Percentiles rank a stretch among this genome's conserved stretches.
Conservation (phyloP, 2,888 invertebrate species). For the Lathronympha strigana region DNA sequence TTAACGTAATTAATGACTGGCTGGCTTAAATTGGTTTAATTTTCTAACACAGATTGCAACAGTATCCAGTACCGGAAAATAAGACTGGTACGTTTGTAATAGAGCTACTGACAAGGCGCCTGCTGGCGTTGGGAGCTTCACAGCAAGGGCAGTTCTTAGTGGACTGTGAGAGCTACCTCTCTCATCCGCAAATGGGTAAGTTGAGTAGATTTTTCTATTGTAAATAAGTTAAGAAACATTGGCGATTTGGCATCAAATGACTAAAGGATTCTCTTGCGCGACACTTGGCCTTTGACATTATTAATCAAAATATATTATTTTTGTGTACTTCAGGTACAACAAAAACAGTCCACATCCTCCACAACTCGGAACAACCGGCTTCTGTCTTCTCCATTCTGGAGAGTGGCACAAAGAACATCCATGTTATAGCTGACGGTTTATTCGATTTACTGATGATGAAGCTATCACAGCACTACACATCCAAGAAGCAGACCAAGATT, state of each 20-base stretch:
- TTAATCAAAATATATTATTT: not conserved
- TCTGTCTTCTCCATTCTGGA: conserved; percentile 97
- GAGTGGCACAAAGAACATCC: conserved; percentile 92
- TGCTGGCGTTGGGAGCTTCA: conserved; percentile 92
- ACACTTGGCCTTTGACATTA: not conserved
- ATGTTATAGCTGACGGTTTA: conserved; percentile 94
- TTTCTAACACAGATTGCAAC: conserved; percentile 86
- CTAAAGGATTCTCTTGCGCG: no score
- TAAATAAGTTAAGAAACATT: no score
- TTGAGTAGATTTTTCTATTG: no score
- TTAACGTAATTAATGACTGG: not conserved
- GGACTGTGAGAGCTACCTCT: conserved; percentile 97
- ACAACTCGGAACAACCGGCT: conserved; percentile 97
- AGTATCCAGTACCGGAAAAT: conserved; percentile 94
- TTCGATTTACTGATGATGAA: conserved; percentile 96
- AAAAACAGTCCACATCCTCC: conserved; percentile 95
- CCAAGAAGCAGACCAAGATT: conserved; percentile 94
- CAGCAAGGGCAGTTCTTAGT: conserved; percentile 96
- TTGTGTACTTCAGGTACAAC: conserved; percentile 86
- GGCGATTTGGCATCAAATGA: no score
- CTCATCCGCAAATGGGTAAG: conserved; percentile 88
- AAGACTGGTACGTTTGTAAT: conserved; percentile 95
- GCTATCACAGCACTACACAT: conserved; percentile 93
- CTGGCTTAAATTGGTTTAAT: not conserved
- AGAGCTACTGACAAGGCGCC: conserved; percentile 93